Conservation (phyloP, 1,140 invertebrate species). For the Orussus abietinus region DNA sequence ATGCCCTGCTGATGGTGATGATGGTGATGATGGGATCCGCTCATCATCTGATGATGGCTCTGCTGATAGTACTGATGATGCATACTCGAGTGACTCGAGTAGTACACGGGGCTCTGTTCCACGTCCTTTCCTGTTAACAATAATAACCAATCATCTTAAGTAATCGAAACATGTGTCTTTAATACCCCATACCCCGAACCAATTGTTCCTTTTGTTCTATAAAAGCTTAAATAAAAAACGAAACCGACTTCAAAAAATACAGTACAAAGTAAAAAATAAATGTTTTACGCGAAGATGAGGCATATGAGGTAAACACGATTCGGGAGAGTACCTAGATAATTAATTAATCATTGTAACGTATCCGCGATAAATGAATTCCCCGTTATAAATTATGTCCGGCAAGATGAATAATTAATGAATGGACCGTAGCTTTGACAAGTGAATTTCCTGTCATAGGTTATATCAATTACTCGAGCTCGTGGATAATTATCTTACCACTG, state of each 20-base stretch:
- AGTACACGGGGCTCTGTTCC: conserved; percentile 46
- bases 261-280: no score
- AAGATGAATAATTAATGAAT: no score
- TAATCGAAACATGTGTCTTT: background rate
- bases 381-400: no score
- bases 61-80: conserved; percentile 51
- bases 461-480: background rate
- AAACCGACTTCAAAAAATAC: background rate
- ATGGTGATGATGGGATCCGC: conserved; percentile 38
- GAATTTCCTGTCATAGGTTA: conserved; percentile 1
- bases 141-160: no score
- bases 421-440: no score
- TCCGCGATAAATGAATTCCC: no score
- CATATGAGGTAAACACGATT: no score
- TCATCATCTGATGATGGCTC: conserved; percentile 47
- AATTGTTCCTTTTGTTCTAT: conserved; percentile 7
- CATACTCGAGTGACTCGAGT: conserved; percentile 45
- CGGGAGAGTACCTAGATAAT: no score
- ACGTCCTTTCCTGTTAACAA: conserved; percentile 40
- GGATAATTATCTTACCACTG: conserved; percentile 24
- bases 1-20: conserved; percentile 46
- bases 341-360: no score
- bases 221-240: conserved; percentile 1
- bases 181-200: no score
- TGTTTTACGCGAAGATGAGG: no score